These are phyloP conservation scores for Caenorhabditis sp. DNA, from an alignment of 2,888 invertebrate genomes.

Conservation along the genomic window DNA sequence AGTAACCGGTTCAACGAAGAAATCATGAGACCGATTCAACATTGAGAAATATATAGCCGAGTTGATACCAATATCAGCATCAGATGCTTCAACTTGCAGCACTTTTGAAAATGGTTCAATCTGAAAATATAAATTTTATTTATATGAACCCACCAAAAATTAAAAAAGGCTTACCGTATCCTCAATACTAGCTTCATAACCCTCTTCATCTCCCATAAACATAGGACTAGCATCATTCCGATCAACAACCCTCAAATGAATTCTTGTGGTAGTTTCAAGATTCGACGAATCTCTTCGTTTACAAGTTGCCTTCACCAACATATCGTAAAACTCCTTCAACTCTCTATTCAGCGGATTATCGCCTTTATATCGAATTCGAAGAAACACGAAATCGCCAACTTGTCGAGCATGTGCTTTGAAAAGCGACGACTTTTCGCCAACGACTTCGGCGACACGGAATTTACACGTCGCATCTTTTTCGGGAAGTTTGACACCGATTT, in stretches of 20 bases:
- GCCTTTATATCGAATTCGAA: conserved; percentile 86
- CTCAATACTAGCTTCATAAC: conserved; percentile 77
- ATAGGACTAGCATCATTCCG: conserved; percentile 85
- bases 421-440: conserved; percentile 36
- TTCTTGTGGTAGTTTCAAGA: conserved; percentile 64
- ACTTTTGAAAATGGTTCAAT: conserved; percentile 52
- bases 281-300: conserved; percentile 72
- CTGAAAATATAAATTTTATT: conserved; percentile 31
- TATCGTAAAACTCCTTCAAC: conserved; percentile 76
- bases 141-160: too few relatives aligned
- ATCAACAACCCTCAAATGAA: conserved; percentile 71
- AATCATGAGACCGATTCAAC: conserved; percentile 76
- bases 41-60: conserved; percentile 97
- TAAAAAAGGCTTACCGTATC: conserved; percentile 42
- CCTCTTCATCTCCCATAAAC: conserved; percentile 82
- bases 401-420: conserved; percentile 59
- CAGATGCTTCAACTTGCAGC: conserved; percentile 80
- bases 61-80: conserved; percentile 93
- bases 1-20: conserved; percentile 90
- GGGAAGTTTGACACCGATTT: conserved; percentile 81
- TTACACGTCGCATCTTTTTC: conserved; percentile 75
- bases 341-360: conserved; percentile 91
- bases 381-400: conserved; percentile 93
- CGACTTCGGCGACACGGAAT: conserved; percentile 80
- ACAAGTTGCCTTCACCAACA: conserved; percentile 78